phyloP scores from a whole-genome alignment of 2,888 invertebrate species.

The Odontocerum albicorne region DNA sequence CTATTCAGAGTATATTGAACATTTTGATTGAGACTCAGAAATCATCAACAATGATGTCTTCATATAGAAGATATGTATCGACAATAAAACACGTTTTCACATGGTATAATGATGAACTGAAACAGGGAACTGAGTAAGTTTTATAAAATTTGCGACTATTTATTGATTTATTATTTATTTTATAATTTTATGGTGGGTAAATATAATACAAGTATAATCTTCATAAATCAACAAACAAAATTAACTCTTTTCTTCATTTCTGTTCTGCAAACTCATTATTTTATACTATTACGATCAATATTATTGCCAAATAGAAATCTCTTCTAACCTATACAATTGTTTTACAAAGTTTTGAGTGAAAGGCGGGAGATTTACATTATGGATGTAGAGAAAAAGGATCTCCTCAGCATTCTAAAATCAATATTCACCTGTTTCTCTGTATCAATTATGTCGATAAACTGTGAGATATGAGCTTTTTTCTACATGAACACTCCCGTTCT shows the following conservation, averaged over 20 bases:
- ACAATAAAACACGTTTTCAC: conserved; percentile 74
- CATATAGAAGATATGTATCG: conserved; percentile 76
- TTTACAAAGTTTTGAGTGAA: no score
- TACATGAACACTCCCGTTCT: no score
- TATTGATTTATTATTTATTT: not conserved
- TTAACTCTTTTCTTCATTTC: not conserved
- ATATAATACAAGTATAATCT: not conserved
- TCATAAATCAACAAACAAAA: not conserved
- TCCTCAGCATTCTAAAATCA: no score
- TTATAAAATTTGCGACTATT: not conserved
- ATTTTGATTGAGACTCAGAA: conserved; percentile 72
- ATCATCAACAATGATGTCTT: conserved; percentile 64
- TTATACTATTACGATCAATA: no score
- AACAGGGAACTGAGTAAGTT: conserved; percentile 60
- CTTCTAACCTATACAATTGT: no score
- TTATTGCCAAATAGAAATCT: no score
- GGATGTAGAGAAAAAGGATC: no score
- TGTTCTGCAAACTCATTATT: no score
- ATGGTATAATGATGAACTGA: conserved; percentile 77
- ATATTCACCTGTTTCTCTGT: no score
- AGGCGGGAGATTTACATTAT: no score
- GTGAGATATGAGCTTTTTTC: no score
- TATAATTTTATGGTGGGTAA: not conserved
- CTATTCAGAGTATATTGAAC: conserved; percentile 71
- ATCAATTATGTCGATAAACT: no score